Conservation (phyloP, 2,797 vertebrate genomes). For the Eulemur coronatus region DNA sequence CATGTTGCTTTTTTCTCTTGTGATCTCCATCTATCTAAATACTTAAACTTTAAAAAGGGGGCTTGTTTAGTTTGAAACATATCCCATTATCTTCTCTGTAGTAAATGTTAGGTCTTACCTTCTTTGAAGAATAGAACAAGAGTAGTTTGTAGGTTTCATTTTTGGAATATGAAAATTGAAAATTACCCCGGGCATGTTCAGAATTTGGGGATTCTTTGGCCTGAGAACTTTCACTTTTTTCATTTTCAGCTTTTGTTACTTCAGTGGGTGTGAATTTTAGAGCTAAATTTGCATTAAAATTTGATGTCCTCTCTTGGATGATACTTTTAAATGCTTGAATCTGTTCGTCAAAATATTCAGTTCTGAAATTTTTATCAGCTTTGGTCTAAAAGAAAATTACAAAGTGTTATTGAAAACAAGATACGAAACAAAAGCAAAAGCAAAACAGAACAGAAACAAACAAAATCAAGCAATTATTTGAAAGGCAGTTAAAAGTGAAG, state of each 20-base stretch:
- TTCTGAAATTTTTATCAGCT: slow-evolving; percentile 87
- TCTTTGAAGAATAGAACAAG: slow-evolving; percentile 51
- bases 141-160: slow-evolving; percentile 74
- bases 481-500: neutral
- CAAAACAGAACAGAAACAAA: neutral
- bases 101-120: slow-evolving; percentile 83
- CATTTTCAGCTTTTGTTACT: neutral
- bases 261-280: slow-evolving; percentile 86
- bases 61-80: neutral
- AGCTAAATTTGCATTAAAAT: slow-evolving; percentile 76
- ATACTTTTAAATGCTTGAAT: slow-evolving; percentile 83
- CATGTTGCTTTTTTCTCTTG: neutral
- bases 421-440: neutral
- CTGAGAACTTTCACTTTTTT: rapidly evolving
- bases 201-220: rapidly evolving
- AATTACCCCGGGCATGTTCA: rapidly evolving
- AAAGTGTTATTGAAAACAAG: neutral
- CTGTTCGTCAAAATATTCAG: slow-evolving; percentile 86
- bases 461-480: neutral
- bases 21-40: neutral
- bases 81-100: neutral
- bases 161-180: neutral
- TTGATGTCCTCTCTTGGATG: slow-evolving; percentile 63
- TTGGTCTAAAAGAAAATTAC: slow-evolving; percentile 83
- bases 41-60: neutral